Conservation (phyloP, 2,113 vertebrate genomes). For the Pica pica region DNA sequence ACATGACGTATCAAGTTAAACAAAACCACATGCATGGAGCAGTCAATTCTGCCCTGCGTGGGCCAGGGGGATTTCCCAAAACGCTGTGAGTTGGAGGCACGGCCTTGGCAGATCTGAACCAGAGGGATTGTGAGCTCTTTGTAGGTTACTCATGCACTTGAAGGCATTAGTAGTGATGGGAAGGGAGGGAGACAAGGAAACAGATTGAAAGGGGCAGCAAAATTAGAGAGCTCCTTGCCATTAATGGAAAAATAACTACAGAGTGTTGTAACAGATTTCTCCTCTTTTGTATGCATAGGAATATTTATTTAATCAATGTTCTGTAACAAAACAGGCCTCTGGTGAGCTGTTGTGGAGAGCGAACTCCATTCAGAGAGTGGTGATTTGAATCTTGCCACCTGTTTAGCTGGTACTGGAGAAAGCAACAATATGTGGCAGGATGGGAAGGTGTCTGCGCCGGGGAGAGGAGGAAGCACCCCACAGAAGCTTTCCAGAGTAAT, state of each 20-base stretch:
- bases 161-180: conserved; percentile 37
- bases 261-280: conserved; percentile 50
- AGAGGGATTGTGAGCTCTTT: neutral
- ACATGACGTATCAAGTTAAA: neutral
- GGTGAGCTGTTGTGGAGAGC: conserved; percentile 57
- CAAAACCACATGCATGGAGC: neutral
- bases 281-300: conserved; percentile 64
- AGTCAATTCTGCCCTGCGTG: neutral
- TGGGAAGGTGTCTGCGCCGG: neutral
- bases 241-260: conserved; percentile 63
- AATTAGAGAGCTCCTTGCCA: conserved; percentile 37
- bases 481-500: neutral
- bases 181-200: conserved; percentile 18
- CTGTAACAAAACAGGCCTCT: conserved; percentile 71
- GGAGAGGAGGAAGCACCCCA: neutral
- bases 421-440: neutral
- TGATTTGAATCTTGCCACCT: conserved; percentile 63
- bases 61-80: neutral
- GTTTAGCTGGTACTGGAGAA: conserved; percentile 20
- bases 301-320: conserved; percentile 75
- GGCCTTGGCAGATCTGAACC: neutral
- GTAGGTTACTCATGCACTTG: conserved; percentile 21
- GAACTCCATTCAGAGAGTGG: conserved; percentile 42
- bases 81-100: neutral
- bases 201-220: conserved; percentile 41